Base-by-base conservation (phyloP, 2,888 invertebrate species). In the Hoplodrina blanda region DNA sequence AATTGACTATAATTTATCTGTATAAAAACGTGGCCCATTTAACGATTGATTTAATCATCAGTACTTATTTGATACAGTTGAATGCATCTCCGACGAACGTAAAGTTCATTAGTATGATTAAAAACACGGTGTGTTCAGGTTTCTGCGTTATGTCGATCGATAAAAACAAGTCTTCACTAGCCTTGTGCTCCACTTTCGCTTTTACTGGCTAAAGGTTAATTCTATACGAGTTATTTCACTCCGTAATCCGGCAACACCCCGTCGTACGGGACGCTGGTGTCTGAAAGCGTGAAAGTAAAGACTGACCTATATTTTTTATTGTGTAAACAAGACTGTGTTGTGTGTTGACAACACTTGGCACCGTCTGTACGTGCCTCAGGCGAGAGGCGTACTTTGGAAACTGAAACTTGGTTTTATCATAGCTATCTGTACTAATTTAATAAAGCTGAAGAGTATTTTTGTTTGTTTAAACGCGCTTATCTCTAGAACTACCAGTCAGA, bases 171-270 rank as follows among this genome's bases (percentile, higher is more conserved):
- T 86, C 85, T 88, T 87, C 87, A 74, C 77, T 86, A 87, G 88
- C 89, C 87, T 88, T 88, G 87, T 87, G 90, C 85, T 89, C 89
- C 84, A 90, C 90, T 90, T 90, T 91, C 90, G 88, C 87, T 91
- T 90, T 90, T 89, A 87, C 85, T 85, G 86, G 76, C 85, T 84
- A 89, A 89, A 89, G 88, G 86, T 90, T 89, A 85, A 85, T 87
- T 88, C 83, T 83, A 81, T 83, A 83, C 81, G 78, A 83, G 81
- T 82, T 71, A 81, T 71, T 83, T 81, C 81, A 78, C 76, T 77
- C 73, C 25, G 80, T 78, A 77, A 75, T 81, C 76, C 67, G 65
- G 68, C 69, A 69, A 67, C 69, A 71, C 78, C 80, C 80, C 65
- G 68, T 78, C 66, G 57, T 71, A 68, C 72, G 37, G 70, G 66